phyloP scores from a whole-genome alignment of 2,113 vertebrate genomes.

The Ctenodactylus gundi region DNA sequence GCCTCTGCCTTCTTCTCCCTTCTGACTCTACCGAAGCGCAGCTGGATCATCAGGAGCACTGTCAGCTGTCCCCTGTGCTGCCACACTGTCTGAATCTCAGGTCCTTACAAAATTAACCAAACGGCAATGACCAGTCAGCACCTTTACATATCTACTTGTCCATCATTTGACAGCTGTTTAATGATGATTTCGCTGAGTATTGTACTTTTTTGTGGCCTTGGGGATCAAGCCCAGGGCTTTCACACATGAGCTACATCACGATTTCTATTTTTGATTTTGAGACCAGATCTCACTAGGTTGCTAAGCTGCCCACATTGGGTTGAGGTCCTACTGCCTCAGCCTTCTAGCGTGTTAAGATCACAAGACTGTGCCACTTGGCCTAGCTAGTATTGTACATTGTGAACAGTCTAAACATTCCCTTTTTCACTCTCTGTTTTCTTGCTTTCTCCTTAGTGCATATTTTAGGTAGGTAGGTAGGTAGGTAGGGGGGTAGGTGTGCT shows the following conservation, averaged over 20 bases:
- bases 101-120: background rate
- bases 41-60: background rate
- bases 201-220: too few relatives aligned
- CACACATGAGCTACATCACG: too few relatives aligned
- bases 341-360: too few relatives aligned
- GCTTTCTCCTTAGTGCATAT: background rate
- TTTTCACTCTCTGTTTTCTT: background rate
- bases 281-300: too few relatives aligned
- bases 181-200: background rate
- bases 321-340: too few relatives aligned
- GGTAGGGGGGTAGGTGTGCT: too few relatives aligned
- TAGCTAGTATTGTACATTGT: background rate
- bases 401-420: background rate
- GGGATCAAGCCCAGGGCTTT: too few relatives aligned
- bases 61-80: background rate
- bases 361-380: too few relatives aligned
- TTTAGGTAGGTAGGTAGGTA: too few relatives aligned
- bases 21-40: background rate
- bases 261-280: too few relatives aligned
- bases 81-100: background rate
- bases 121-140: background rate
- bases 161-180: background rate
- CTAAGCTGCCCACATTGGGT: too few relatives aligned
- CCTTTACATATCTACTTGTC: background rate
- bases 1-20: background rate